phyloP scores from a whole-genome alignment of 2,888 invertebrate genomes.

The Drosophila suboccidentalis region DNA sequence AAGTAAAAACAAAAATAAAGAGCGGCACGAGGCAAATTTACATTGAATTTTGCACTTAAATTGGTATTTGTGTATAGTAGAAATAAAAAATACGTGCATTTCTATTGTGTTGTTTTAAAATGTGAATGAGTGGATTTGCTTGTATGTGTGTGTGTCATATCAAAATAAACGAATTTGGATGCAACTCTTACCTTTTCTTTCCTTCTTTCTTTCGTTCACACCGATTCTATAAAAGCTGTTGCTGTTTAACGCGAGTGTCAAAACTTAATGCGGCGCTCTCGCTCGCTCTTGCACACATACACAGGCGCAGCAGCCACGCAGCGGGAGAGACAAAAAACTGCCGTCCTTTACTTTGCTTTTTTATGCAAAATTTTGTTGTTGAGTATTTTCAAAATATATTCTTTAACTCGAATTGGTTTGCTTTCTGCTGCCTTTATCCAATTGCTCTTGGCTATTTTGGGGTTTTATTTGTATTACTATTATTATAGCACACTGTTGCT shows the following conservation, averaged over 20 bases:
- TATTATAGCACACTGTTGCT: conserved; percentile 27
- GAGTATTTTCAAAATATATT: conserved; percentile 20
- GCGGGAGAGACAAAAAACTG: conserved; percentile 28
- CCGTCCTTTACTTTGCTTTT: conserved; percentile 15
- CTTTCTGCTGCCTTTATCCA: conserved; percentile 9
- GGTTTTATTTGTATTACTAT: neutral
- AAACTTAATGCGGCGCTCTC: conserved; percentile 27
- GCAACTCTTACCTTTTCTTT: conserved; percentile 66
- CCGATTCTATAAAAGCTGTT: conserved; percentile 32
- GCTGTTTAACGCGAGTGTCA: conserved; percentile 27
- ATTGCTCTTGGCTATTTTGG: conserved; percentile 2
- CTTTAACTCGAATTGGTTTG: conserved; percentile 10
- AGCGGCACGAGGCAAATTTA: conserved; percentile 39
- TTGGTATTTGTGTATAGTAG: conserved; percentile 14
- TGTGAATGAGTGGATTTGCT: conserved; percentile 5
- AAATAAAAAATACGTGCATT: conserved; percentile 19
- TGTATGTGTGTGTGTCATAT: conserved; percentile 25
- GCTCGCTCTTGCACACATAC: conserved; percentile 15
- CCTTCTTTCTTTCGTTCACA: conserved; percentile 27
- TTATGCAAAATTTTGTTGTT: conserved; percentile 26
- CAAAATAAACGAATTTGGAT: conserved; percentile 38
- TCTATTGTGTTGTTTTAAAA: conserved; percentile 11
- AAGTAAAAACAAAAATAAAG: conserved; percentile 61
- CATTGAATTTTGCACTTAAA: conserved; percentile 4
- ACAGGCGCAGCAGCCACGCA: conserved; percentile 48